phyloP scores from a whole-genome alignment of 2,113 vertebrate genomes.

The Nannospalax galili region DNA sequence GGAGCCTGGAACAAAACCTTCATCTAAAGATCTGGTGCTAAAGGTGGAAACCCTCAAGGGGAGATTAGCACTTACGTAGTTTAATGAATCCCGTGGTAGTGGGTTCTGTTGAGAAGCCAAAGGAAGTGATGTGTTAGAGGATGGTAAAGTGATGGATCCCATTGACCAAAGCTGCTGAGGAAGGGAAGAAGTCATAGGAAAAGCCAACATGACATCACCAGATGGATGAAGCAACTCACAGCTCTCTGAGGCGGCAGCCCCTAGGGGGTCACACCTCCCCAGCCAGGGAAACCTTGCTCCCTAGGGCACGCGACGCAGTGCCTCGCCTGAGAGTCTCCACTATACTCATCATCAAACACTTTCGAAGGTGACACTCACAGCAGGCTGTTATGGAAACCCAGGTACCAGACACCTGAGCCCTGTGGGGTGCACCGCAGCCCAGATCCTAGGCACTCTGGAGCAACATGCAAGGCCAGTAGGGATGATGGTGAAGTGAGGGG shows the following conservation, averaged over 20 bases:
- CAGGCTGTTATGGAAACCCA: not conserved
- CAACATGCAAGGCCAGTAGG: too few relatives aligned
- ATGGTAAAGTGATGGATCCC: not conserved
- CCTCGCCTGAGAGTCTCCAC: not conserved
- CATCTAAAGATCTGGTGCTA: not conserved
- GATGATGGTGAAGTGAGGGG: too few relatives aligned
- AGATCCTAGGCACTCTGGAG: too few relatives aligned
- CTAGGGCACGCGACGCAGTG: not conserved
- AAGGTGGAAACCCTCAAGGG: not conserved
- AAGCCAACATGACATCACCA: not conserved
- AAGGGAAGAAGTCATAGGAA: not conserved
- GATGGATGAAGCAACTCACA: not conserved
- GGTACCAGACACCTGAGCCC: not conserved
- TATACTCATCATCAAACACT: not conserved
- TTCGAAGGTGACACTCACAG: not conserved
- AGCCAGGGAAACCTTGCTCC: not conserved
- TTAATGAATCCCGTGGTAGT: not conserved
- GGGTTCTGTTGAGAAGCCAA: not conserved
- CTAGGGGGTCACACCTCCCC: not conserved
- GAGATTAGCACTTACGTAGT: not conserved
- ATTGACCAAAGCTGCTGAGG: not conserved
- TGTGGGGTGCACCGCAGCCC: too few relatives aligned
- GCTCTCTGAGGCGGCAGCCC: not conserved
- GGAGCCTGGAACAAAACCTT: not conserved
- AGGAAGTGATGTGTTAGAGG: not conserved